Evolutionary conservation across 2,113 vertebrate species (phyloP).

Genomic region (Platysteira castanea): DNA sequence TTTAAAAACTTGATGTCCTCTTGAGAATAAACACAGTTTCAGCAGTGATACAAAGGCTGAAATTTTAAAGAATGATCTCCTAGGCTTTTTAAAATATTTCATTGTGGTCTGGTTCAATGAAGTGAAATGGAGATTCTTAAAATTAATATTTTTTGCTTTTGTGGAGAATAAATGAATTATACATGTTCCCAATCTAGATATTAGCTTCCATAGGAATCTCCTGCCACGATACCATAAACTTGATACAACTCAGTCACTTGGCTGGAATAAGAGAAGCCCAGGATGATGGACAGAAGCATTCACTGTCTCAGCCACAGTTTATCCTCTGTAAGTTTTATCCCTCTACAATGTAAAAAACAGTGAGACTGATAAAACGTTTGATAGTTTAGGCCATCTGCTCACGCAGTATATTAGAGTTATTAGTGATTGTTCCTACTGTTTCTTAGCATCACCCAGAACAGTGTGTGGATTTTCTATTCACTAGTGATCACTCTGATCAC

Average conservation of each 20-base stretch:
- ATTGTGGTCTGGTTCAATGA: not conserved
- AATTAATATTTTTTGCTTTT: not conserved
- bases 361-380: not conserved
- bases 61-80: not conserved
- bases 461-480: not conserved
- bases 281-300: conserved; percentile 4
- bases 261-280: not conserved
- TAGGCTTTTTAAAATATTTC: not conserved
- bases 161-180: not conserved
- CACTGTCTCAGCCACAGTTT: not conserved
- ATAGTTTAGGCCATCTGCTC: conserved; percentile 37
- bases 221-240: conserved; percentile 10
- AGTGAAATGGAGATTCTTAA: not conserved
- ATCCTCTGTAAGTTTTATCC: conserved; percentile 18
- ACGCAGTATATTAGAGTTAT: not conserved
- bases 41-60: not conserved
- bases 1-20: not conserved
- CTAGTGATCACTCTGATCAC: not conserved
- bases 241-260: conserved; percentile 5
- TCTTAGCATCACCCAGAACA: not conserved
- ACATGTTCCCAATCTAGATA: not conserved
- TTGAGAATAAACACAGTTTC: not conserved
- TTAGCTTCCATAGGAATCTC: not conserved
- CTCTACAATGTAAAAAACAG: not conserved
- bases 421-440: not conserved